Conservation (phyloP, 2,888 invertebrate species). For the Nephrotoma flavescens region DNA sequence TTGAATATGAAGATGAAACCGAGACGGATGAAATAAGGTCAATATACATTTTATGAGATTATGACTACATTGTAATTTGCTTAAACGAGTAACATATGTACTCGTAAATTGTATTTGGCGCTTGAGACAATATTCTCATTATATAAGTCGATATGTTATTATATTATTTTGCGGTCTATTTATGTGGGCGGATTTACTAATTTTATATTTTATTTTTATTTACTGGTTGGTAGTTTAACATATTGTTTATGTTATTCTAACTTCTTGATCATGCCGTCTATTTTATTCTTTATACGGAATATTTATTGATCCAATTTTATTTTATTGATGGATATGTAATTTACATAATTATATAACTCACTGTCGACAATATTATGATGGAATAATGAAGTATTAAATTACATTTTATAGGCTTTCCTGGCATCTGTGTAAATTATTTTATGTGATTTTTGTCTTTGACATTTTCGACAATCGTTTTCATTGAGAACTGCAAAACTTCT, state of each 20-base stretch:
- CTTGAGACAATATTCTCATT: not conserved
- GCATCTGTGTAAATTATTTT: no score
- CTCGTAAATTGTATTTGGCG: not conserved
- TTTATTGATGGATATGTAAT: not conserved
- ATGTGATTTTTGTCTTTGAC: no score
- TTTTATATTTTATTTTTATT: not conserved
- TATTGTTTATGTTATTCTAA: not conserved
- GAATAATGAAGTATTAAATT: no score
- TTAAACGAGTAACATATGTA: no score
- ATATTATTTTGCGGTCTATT: not conserved
- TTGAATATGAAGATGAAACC: not conserved
- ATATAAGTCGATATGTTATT: not conserved
- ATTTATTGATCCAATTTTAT: not conserved
- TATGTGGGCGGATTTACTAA: not conserved
- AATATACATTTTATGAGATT: not conserved
- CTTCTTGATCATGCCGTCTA: not conserved
- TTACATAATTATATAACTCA: not conserved
- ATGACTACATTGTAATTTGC: not conserved
- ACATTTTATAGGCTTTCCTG: no score
- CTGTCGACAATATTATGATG: not conserved
- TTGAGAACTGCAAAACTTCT: no score
- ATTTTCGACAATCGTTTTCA: no score
- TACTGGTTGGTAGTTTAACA: not conserved
- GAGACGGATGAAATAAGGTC: not conserved
- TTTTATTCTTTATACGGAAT: not conserved